Percentiles rank a stretch among this genome's conserved stretches.
Evolutionary conservation across 2,888 invertebrate species (phyloP).

Genomic region (Myathropa florea): DNA sequence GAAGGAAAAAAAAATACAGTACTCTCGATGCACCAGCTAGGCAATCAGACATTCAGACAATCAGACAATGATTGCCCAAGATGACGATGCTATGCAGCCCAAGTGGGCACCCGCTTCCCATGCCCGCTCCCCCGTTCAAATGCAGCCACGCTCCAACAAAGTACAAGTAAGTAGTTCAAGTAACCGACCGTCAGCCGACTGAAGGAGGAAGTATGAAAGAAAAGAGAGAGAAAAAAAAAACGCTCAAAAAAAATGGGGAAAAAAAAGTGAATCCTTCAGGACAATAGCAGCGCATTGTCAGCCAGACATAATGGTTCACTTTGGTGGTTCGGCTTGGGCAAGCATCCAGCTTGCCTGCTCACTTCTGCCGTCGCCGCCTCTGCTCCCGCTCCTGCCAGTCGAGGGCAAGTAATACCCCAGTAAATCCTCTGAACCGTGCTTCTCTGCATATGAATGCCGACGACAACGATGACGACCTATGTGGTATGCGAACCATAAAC

Average conservation of each 20-base stretch:
- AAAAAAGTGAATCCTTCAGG: slow-evolving; percentile 59
- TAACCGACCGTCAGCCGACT: slow-evolving; percentile 27
- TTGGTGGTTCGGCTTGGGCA: slow-evolving; percentile 67
- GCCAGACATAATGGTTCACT: slow-evolving; percentile 67
- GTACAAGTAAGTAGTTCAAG: slow-evolving; percentile 47
- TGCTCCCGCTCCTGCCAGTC: slow-evolving; percentile 7
- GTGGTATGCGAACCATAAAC: slow-evolving; percentile 40
- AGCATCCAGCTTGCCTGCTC: slow-evolving; percentile 64
- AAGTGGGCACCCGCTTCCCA: slow-evolving; percentile 26
- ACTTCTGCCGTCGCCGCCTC: slow-evolving; percentile 27
- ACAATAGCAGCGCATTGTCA: slow-evolving; percentile 68
- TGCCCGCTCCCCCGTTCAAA: background rate
- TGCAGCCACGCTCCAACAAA: background rate
- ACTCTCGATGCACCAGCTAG: slow-evolving; percentile 46
- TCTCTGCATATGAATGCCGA: slow-evolving; percentile 67
- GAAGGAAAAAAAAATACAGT: slow-evolving; percentile 3
- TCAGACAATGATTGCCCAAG: slow-evolving; percentile 68
- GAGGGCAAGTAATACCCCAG: slow-evolving; percentile 62
- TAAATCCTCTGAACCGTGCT: slow-evolving; percentile 66
- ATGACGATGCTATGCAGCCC: slow-evolving; percentile 60
- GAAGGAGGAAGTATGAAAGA: slow-evolving; percentile 6
- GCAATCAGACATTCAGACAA: slow-evolving; percentile 66
- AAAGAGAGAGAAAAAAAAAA: background rate
- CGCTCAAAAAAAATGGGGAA: background rate
- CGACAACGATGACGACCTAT: slow-evolving; percentile 29